A percentile compares a stretch with the other conserved stretches of the same genome.
phyloP scores from a whole-genome alignment of 2,888 invertebrate genomes.

The Cantharis lateralis region DNA sequence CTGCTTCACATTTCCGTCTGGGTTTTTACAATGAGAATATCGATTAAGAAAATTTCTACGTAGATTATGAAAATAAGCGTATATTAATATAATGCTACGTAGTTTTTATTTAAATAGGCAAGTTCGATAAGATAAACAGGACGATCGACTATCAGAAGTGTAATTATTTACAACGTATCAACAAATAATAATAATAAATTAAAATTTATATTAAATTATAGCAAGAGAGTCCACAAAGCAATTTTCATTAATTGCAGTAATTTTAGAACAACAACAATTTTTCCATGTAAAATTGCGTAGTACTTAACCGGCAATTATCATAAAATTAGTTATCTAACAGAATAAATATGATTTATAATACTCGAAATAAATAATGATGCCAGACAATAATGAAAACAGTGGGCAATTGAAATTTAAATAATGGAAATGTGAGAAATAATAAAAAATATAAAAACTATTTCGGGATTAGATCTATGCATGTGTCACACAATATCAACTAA shows the following conservation, averaged over 20 bases:
- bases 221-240: neutral
- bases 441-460: neutral
- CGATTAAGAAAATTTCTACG: neutral
- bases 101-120: neutral
- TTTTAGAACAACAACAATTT: neutral
- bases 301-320: neutral
- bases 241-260: neutral
- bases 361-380: too few relatives aligned
- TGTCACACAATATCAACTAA: neutral
- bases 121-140: neutral
- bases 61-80: neutral
- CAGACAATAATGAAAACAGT: too few relatives aligned
- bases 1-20: neutral
- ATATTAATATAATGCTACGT: neutral
- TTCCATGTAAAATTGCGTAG: neutral
- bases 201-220: neutral
- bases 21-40: neutral
- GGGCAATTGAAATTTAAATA: neutral
- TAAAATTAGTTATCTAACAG: neutral
- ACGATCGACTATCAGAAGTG: neutral
- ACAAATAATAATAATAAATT: neutral
- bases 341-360: too few relatives aligned
- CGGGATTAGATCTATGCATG: neutral
- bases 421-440: neutral
- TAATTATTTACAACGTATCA: neutral